These are phyloP conservation scores for Perca fluviatilis DNA, from an alignment of 2,113 vertebrate genomes.

Conservation along the genomic window DNA sequence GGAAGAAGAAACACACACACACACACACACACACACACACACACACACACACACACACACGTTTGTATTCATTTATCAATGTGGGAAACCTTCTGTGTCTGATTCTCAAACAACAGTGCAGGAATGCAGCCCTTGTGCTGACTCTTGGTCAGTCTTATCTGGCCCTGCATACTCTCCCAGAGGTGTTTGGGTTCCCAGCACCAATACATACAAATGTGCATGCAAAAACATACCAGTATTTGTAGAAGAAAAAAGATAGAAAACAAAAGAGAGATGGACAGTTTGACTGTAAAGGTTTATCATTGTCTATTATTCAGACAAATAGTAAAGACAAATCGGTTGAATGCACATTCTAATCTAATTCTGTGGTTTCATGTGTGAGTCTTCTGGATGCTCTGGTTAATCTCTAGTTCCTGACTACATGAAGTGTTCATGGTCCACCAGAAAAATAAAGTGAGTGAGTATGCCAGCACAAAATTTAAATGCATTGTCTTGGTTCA, in stretches of 20 bases:
- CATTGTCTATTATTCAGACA: slow-evolving; percentile 15
- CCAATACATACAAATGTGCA: slow-evolving; percentile 36
- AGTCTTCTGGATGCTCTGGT: slow-evolving; percentile 17
- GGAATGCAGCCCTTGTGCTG: slow-evolving; percentile 72
- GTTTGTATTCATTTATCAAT: slow-evolving; percentile 77
- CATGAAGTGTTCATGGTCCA: slow-evolving; percentile 1
- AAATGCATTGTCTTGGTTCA: slow-evolving; percentile 17
- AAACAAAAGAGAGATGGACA: neutral
- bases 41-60: slow-evolving; percentile 4
- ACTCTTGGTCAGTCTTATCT: slow-evolving; percentile 74
- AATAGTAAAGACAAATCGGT: neutral
- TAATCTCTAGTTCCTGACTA: slow-evolving; percentile 26
- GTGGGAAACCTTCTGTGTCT: slow-evolving; percentile 76
- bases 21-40: slow-evolving; percentile 7
- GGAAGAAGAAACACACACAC: slow-evolving; percentile 1
- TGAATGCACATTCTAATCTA: neutral
- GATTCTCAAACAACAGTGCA: slow-evolving; percentile 74
- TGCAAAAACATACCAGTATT: slow-evolving; percentile 29
- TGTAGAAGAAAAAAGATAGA: neutral
- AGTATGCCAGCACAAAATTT: slow-evolving; percentile 7
- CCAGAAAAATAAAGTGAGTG: slow-evolving; percentile 1
- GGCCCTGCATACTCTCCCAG: slow-evolving; percentile 56
- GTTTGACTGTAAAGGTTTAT: neutral
- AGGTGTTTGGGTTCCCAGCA: slow-evolving; percentile 73
- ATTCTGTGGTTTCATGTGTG: neutral